phyloP scores from a whole-genome alignment of 2,113 vertebrate genomes.

The Falco punctatus region DNA sequence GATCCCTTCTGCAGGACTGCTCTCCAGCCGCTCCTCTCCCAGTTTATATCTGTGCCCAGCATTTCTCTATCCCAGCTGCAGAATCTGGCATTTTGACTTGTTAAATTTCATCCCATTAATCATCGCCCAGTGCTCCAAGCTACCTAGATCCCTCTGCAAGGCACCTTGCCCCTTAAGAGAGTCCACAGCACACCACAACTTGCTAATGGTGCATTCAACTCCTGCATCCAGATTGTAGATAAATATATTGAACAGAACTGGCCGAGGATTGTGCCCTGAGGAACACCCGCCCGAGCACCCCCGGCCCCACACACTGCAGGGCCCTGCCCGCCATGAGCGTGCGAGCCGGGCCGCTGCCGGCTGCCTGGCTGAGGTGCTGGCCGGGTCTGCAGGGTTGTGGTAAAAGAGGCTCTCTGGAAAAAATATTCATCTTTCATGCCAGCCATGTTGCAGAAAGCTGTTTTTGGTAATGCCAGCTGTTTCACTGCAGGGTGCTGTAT shows the following conservation, averaged over 20 bases:
- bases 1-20: too few relatives aligned
- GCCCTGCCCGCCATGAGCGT: fast-evolving
- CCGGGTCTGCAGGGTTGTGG: neutral
- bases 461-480: neutral
- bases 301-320: fast-evolving
- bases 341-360: neutral
- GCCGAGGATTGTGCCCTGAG: neutral
- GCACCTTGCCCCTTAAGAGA: neutral
- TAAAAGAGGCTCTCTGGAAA: neutral
- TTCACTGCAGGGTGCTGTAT: neutral
- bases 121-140: neutral
- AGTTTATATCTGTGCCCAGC: too few relatives aligned
- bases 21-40: too few relatives aligned
- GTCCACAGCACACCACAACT: neutral
- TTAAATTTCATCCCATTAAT: neutral
- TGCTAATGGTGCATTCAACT: too few relatives aligned
- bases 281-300: too few relatives aligned
- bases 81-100: neutral
- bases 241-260: neutral
- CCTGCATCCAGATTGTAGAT: too few relatives aligned
- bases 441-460: neutral
- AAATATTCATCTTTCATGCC: neutral
- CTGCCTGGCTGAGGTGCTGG: neutral
- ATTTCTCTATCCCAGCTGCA: neutral
- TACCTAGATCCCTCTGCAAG: neutral